Evolutionary conservation across 2,113 vertebrate species (phyloP).

Genomic region (Redunca redunca): DNA sequence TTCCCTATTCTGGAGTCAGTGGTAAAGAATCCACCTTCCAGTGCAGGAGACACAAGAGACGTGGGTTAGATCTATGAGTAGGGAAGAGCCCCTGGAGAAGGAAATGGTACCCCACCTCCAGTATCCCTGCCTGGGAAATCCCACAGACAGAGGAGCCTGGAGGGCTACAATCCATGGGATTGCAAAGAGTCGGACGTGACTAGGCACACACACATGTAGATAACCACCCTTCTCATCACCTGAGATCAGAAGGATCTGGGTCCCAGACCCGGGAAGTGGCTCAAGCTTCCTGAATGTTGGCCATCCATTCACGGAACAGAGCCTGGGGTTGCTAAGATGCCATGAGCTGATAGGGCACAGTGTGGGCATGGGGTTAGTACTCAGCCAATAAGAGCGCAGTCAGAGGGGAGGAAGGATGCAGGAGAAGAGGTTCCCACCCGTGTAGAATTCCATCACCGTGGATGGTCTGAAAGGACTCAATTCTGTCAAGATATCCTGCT

Average conservation of each 20-base stretch:
- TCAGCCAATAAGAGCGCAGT: no score
- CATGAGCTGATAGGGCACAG: fast-evolving
- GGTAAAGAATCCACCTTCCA: neutral
- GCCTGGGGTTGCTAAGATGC: neutral
- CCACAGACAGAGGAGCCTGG: neutral
- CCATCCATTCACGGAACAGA: fast-evolving
- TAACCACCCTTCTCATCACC: fast-evolving
- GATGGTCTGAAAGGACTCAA: neutral
- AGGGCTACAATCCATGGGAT: neutral
- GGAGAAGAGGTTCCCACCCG: neutral
- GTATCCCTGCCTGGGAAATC: neutral
- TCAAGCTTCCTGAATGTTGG: neutral
- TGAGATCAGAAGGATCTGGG: neutral
- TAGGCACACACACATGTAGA: fast-evolving
- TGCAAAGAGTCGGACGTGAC: neutral
- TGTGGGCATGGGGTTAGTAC: fast-evolving
- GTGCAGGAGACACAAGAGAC: neutral
- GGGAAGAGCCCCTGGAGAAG: neutral
- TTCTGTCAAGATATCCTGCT: neutral
- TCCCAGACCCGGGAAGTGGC: fast-evolving
- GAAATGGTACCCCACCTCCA: neutral
- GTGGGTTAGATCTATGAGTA: neutral
- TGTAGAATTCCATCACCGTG: fast-evolving
- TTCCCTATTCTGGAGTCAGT: neutral
- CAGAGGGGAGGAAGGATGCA: fast-evolving